Conservation (phyloP, 2,113 vertebrate genomes). For the Eretmochelys imbricata region DNA sequence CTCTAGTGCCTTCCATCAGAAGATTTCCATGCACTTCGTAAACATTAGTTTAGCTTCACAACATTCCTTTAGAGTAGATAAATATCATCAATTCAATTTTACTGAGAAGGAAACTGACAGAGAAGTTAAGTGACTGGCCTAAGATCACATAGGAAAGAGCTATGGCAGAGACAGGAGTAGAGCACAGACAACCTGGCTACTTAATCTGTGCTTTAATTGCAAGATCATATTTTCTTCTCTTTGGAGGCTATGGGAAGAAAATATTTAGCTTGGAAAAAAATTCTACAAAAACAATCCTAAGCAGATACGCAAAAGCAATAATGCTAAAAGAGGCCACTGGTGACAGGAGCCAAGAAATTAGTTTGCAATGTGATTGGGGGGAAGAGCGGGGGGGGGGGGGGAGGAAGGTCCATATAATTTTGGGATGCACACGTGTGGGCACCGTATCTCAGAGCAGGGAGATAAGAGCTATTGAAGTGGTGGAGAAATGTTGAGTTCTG, state of each 20-base stretch:
- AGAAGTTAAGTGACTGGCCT: background rate
- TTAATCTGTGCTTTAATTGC: background rate
- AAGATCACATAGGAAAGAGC: background rate
- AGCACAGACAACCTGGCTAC: background rate
- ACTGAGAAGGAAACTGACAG: background rate
- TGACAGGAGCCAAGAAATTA: background rate
- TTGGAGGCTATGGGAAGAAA: slow-evolving; percentile 10
- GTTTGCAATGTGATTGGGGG: background rate
- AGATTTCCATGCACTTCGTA: background rate
- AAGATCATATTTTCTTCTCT: background rate
- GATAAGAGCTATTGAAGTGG: background rate
- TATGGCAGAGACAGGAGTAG: background rate
- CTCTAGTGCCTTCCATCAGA: background rate
- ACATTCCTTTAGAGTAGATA: background rate
- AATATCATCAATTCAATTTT: background rate
- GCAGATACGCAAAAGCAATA: background rate
- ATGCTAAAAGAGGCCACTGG: background rate
- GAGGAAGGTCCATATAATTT: fast-evolving
- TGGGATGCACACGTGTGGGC: background rate
- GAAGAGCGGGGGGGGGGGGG: background rate
- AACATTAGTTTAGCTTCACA: background rate
- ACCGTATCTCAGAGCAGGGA: background rate
- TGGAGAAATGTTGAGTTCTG: background rate
- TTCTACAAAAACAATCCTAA: background rate
- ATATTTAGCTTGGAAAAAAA: background rate